phyloP scores from a whole-genome alignment of 1,140 invertebrate genomes.

The Calliphora vicina region DNA sequence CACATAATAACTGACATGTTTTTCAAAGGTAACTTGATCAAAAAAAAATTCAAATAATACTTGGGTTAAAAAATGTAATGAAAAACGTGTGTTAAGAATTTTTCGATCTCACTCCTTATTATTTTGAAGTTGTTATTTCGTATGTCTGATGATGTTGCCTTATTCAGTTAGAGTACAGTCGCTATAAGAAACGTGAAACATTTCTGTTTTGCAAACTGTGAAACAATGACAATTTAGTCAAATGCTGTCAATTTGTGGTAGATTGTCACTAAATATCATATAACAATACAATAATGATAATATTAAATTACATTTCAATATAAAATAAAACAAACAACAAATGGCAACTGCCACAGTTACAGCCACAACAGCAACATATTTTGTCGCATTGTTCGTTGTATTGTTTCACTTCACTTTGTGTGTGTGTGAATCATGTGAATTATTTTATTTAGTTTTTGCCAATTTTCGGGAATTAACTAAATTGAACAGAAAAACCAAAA shows the following conservation, averaged over 20 bases:
- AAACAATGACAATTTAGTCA: constrained; percentile 13
- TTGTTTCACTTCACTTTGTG: neutral
- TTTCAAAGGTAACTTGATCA: too few species aligned
- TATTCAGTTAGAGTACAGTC: too few species aligned
- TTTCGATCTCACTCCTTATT: too few species aligned
- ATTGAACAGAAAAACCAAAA: neutral
- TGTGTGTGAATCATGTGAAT: neutral
- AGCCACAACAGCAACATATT: neutral
- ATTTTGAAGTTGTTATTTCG: neutral
- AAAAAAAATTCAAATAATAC: too few species aligned
- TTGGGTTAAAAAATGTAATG: too few species aligned
- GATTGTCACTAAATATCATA: constrained; percentile 6
- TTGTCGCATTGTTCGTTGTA: neutral
- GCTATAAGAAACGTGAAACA: too few species aligned
- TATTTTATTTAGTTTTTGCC: neutral
- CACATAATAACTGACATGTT: too few species aligned
- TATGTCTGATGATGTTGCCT: neutral
- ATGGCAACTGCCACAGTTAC: neutral
- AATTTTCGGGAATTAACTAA: neutral
- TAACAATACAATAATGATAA: constrained; percentile 6
- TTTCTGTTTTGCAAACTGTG: neutral
- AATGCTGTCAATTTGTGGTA: constrained; percentile 13
- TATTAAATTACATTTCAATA: constrained; percentile 11
- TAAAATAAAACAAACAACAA: neutral
- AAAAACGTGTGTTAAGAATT: too few species aligned